Conservation (phyloP, 2,797 vertebrate species). For the Alca torda region DNA sequence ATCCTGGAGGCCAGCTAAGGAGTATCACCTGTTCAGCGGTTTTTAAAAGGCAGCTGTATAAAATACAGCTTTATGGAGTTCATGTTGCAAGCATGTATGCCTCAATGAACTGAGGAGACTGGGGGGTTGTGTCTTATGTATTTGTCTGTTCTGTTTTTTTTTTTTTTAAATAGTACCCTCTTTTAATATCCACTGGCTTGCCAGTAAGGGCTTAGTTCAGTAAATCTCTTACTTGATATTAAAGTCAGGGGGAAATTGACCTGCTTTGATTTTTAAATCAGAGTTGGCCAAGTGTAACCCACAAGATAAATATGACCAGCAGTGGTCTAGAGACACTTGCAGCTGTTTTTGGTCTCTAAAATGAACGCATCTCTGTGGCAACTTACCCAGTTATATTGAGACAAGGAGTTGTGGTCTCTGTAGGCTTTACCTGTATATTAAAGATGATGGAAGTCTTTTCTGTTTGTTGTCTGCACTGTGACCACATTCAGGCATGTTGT, state of each 20-base stretch:
- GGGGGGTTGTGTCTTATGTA: neutral
- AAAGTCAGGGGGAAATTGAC: neutral
- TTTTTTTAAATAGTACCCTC: neutral
- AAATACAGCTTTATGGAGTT: slow-evolving; percentile 17
- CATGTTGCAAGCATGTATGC: neutral
- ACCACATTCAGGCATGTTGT: neutral
- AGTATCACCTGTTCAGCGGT: neutral
- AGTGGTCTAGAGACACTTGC: neutral
- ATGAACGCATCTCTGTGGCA: neutral
- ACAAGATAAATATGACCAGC: neutral
- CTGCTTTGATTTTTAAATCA: slow-evolving; percentile 36
- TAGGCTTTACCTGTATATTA: slow-evolving; percentile 26
- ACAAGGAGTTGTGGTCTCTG: neutral
- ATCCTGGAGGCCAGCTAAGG: neutral
- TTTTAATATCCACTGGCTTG: neutral
- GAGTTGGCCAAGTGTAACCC: slow-evolving; percentile 21
- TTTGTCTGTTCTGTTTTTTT: neutral
- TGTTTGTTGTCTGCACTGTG: neutral
- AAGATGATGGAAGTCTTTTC: neutral
- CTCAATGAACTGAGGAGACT: neutral
- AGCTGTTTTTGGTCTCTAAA: neutral
- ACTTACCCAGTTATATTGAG: neutral
- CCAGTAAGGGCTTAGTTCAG: neutral
- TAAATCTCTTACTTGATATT: neutral
- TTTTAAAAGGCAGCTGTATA: slow-evolving; percentile 29